A percentile compares a stretch with the other conserved stretches of the same genome.
These are phyloP conservation scores for Napeogenes inachia DNA, from an alignment of 2,888 invertebrate species.

Conservation along the genomic window DNA sequence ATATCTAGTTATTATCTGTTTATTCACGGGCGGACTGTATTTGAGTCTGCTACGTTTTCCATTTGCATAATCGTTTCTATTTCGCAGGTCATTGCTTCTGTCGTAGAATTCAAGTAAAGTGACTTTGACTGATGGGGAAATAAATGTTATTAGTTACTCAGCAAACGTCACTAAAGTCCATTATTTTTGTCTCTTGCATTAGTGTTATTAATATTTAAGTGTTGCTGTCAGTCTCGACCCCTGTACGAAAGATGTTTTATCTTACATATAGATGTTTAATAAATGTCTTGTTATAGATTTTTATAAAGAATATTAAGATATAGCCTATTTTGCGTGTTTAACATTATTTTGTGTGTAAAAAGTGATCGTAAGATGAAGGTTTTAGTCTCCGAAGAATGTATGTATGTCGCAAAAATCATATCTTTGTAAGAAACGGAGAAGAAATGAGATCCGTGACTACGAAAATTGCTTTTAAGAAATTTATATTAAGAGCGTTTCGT, in stretches of 20 bases:
- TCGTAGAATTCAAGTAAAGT: constrained; percentile 7
- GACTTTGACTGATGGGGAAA: constrained; percentile 12
- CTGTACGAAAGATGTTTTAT: too few species aligned
- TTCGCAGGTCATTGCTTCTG: constrained; percentile 4
- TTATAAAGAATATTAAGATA: too few species aligned
- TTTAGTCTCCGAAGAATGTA: constrained; percentile 11
- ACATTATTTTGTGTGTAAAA: constrained; percentile 6
- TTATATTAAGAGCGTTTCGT: constrained; percentile 59
- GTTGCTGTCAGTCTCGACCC: too few species aligned
- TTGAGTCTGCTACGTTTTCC: not conserved
- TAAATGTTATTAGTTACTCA: constrained; percentile 13
- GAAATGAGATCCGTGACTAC: constrained; percentile 39
- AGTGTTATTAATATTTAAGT: constrained; percentile 15
- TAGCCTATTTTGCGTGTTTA: constrained; percentile 4
- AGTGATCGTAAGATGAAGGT: not conserved
- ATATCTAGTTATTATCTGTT: too few species aligned
- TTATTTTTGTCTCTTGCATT: constrained; percentile 14
- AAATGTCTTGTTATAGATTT: too few species aligned
- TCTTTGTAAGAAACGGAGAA: constrained; percentile 38
- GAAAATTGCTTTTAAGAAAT: constrained; percentile 55
- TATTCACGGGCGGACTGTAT: not conserved
- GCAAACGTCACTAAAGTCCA: constrained; percentile 15
- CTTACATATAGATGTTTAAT: too few species aligned
- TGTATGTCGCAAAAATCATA: constrained; percentile 19
- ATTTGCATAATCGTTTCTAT: constrained; percentile 3